phyloP scores from a whole-genome alignment of 2,888 invertebrate genomes.

The Ceraclea dissimilis region DNA sequence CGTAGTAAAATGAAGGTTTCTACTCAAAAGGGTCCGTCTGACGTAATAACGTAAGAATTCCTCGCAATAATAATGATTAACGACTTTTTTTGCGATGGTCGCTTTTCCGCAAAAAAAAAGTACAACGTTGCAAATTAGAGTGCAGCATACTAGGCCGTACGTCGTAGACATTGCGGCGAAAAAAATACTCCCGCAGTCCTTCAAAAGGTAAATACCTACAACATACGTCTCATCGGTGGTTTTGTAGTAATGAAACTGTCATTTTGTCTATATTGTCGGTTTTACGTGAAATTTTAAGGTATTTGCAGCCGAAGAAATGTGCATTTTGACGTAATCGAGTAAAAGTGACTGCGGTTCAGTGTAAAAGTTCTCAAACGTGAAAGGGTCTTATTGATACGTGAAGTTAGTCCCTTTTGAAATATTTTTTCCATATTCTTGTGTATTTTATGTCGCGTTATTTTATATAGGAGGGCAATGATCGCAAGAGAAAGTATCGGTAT shows the following conservation, averaged over 20 bases:
- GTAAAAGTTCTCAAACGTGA: background rate
- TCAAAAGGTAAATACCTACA: background rate
- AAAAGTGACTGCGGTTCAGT: background rate
- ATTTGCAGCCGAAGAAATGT: no score
- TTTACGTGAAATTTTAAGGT: no score
- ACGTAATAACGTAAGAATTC: background rate
- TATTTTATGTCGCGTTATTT: no score
- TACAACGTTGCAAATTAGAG: background rate
- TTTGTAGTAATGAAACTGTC: background rate
- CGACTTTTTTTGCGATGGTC: background rate
- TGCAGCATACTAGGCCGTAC: background rate
- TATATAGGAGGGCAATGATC: background rate
- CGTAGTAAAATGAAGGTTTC: background rate
- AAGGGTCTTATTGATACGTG: no score
- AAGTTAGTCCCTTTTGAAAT: no score
- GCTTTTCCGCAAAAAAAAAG: background rate
- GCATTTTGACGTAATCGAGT: background rate
- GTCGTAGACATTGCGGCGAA: no score
- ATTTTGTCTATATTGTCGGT: background rate
- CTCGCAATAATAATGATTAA: background rate
- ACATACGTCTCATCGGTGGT: background rate
- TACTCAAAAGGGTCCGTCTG: background rate
- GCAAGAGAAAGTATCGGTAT: background rate
- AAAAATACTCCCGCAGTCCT: background rate
- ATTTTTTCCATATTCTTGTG: no score